Evolutionary conservation across 2,888 invertebrate genomes (phyloP).

Genomic region (Leptopilina drosophilae): DNA sequence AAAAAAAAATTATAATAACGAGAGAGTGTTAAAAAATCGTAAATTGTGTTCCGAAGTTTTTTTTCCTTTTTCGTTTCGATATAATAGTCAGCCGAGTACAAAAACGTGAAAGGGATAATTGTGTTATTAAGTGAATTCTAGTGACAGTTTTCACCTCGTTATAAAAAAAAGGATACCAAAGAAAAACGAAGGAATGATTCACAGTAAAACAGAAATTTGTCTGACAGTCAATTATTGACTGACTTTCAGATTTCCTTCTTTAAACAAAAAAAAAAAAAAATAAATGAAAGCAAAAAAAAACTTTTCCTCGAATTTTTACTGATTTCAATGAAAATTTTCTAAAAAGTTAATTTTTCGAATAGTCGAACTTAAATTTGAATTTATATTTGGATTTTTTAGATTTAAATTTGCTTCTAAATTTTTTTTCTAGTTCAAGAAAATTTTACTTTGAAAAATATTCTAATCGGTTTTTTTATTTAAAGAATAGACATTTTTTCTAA

Average conservation of each 20-base stretch:
- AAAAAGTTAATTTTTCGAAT: too few species aligned
- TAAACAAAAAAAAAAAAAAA: too few species aligned
- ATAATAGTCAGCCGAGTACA: not conserved
- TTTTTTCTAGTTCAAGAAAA: too few species aligned
- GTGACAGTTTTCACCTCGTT: conserved; percentile 17
- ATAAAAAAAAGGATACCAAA: conserved; percentile 65
- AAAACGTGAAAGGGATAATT: conserved; percentile 9
- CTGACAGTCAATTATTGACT: not conserved
- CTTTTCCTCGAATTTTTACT: too few species aligned
- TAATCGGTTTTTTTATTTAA: too few species aligned
- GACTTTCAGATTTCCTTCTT: not conserved
- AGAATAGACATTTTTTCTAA: too few species aligned
- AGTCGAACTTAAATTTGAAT: too few species aligned
- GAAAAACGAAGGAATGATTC: conserved; percentile 62
- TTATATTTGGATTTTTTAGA: too few species aligned
- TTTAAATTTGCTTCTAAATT: too few species aligned
- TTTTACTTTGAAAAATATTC: too few species aligned
- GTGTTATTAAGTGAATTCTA: not conserved
- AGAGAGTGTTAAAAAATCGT: not conserved
- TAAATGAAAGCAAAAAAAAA: not conserved
- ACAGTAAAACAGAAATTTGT: conserved; percentile 45
- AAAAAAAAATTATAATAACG: not conserved
- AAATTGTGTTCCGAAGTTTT: not conserved
- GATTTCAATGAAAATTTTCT: too few species aligned
- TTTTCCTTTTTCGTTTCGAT: not conserved